Conservation (phyloP, 2,797 vertebrate genomes). For the Spinus pinus region DNA sequence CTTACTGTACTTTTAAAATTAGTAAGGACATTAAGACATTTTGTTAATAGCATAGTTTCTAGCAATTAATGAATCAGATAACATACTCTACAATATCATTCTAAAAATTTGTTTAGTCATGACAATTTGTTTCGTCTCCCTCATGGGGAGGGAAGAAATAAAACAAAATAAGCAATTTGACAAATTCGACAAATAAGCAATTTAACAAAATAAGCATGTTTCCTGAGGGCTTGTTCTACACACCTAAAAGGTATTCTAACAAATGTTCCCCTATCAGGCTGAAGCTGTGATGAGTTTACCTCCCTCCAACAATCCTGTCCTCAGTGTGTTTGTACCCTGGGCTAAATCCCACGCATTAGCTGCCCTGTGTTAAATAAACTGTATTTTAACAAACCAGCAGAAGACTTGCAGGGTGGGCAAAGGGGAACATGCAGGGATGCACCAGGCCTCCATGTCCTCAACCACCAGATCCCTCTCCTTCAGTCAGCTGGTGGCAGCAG, state of each 20-base stretch:
- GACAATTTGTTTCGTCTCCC: neutral
- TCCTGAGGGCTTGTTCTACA: neutral
- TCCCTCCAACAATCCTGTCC: neutral
- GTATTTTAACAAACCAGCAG: neutral
- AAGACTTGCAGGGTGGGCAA: accelerated
- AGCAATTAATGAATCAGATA: neutral
- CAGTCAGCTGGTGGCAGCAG: neutral
- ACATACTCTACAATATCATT: neutral
- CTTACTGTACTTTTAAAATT: neutral
- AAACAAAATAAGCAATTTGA: neutral
- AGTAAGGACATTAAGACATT: neutral
- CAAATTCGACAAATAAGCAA: neutral
- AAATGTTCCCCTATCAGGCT: neutral
- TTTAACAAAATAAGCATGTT: neutral
- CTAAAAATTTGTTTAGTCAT: neutral
- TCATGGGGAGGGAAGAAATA: neutral
- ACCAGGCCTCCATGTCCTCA: neutral
- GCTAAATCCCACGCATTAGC: neutral
- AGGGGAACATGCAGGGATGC: neutral
- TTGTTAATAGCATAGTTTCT: neutral
- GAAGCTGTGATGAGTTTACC: neutral
- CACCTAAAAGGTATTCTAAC: neutral
- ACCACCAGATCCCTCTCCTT: neutral
- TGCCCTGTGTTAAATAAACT: neutral
- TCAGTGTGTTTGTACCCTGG: neutral